Evolutionary conservation across 2,888 invertebrate species (phyloP), one percentile per base, ranked within the genome.

Genomic region (Ommatoiulus sabulosus): DNA sequence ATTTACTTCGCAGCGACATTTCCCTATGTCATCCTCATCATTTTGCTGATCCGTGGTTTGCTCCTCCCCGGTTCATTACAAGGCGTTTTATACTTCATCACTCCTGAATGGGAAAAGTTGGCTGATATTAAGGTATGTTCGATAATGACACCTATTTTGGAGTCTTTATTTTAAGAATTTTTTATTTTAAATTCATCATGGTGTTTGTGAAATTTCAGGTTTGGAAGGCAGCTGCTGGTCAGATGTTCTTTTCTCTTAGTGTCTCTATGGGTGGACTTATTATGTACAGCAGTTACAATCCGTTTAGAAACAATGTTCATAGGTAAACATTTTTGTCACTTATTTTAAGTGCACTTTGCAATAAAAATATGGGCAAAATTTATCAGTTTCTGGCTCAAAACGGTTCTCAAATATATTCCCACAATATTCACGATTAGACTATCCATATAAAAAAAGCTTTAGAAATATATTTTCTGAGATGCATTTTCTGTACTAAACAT

Each of bases 1-100:
- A 86, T 89, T 84, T 98, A 97, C 92, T 96, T 98, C 92, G 95
- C 97, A n/a, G 97, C 97, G 0, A 92, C 97, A 3, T 97, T 97
- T 92, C 97, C 97, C 0, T 97, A 96, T 91, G 94, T 96, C 6
- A 95, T 97, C 87, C 94, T 97, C 92, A 93, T 96, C 89, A 95
- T 95, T 52, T 93, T 97, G 85, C 94, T 97, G 17, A 94, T 96
- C 87, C 93, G 95, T 88, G 94, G 95, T 0, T 93, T 94, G 0
- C 95, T 95, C 0, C 91, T 95, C 87, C 95, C 95, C 0, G 97
- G 97, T 0, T 95, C 97, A 17, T 94, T 92, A 1, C 93, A 94
- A 52, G 97, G 97, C 0, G 95, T 97, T 87, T 92, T 95, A 63
- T 97, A 95, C 93, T 97, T 97, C 91, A 93, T 97, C 88, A 95